Percentiles rank a stretch among this genome's conserved stretches.
These are phyloP conservation scores for Drosophila carrolli DNA, from an alignment of 1,140 invertebrate species.

Conservation along the genomic window DNA sequence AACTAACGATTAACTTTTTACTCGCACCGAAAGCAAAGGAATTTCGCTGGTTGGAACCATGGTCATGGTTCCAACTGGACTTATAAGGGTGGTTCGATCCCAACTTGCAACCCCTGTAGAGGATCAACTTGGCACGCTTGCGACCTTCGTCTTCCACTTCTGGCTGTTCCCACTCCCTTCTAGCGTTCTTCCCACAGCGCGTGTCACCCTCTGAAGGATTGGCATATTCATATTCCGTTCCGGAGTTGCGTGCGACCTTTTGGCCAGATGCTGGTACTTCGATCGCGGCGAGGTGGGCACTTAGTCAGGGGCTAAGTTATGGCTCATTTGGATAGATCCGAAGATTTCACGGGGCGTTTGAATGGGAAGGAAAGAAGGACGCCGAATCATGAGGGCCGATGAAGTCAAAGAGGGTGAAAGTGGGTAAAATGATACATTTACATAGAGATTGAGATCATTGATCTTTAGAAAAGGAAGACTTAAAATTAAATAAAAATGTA, in stretches of 20 bases:
- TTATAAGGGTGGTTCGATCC: slow-evolving; percentile 41
- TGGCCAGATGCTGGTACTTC: slow-evolving; percentile 75
- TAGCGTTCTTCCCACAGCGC: slow-evolving; percentile 44
- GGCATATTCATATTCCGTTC: slow-evolving; percentile 24
- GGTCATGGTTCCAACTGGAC: slow-evolving; percentile 49
- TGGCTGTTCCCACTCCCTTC: not conserved
- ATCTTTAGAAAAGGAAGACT: not conserved
- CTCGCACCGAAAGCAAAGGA: slow-evolving; percentile 13
- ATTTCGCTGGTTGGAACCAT: slow-evolving; percentile 5
- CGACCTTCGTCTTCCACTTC: slow-evolving; percentile 37
- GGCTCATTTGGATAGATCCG: slow-evolving; percentile 30
- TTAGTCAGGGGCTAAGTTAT: slow-evolving; percentile 39
- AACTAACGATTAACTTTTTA: slow-evolving; percentile 31
- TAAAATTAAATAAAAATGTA: too few relatives aligned
- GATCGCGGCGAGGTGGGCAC: slow-evolving; percentile 24
- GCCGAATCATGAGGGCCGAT: slow-evolving; percentile 36
- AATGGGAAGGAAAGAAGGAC: slow-evolving; percentile 10
- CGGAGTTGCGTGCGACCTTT: slow-evolving; percentile 63
- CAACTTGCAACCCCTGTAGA: slow-evolving; percentile 41
- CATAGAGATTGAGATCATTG: not conserved
- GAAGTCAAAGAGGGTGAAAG: slow-evolving; percentile 16
- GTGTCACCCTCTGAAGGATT: slow-evolving; percentile 58
- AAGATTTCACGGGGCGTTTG: slow-evolving; percentile 58
- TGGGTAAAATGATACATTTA: not conserved
- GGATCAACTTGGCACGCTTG: slow-evolving; percentile 49